A percentile compares a stretch with the other conserved stretches of the same genome.
Conservation (phyloP, 1,140 invertebrate species). For the Pseudomyrmex sp. region DNA sequence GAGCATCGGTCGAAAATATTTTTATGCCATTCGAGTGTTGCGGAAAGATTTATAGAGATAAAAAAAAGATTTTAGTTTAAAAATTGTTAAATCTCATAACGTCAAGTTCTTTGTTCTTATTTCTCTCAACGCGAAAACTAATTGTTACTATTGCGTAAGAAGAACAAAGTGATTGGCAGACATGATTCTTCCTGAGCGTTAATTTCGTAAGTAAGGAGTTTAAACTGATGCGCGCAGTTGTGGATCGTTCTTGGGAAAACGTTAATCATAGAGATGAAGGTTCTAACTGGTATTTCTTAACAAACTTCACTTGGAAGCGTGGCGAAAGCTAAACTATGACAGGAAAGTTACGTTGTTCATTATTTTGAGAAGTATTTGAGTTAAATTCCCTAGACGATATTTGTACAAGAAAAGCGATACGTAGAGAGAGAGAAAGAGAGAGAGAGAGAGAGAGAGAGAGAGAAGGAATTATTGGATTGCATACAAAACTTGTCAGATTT, state of each 20-base stretch:
- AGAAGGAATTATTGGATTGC: neutral
- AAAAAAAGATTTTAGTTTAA: too few relatives aligned
- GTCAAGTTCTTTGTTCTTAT: neutral
- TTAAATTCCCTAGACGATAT: constrained; percentile 26
- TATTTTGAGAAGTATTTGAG: neutral
- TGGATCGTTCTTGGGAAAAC: constrained; percentile 3
- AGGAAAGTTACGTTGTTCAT: constrained; percentile 1
- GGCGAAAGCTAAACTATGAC: neutral
- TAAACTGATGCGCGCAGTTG: too few relatives aligned
- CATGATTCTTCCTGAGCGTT: too few relatives aligned
- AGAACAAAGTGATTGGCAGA: neutral
- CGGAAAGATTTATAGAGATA: neutral
- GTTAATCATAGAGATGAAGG: constrained; percentile 7
- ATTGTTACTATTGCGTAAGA: too few relatives aligned
- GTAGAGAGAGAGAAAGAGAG: too few relatives aligned
- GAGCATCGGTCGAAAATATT: constrained; percentile 1
- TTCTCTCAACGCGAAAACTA: neutral
- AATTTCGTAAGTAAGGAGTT: too few relatives aligned
- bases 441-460: too few relatives aligned
- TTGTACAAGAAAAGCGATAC: constrained; percentile 5
- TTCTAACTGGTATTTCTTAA: constrained; percentile 22
- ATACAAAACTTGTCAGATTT: neutral
- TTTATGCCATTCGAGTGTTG: neutral
- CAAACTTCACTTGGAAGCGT: neutral
- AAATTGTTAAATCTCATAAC: too few relatives aligned